Evolutionary conservation across 1,140 invertebrate species (phyloP).

Genomic region (Hylyphantes graminicola): DNA sequence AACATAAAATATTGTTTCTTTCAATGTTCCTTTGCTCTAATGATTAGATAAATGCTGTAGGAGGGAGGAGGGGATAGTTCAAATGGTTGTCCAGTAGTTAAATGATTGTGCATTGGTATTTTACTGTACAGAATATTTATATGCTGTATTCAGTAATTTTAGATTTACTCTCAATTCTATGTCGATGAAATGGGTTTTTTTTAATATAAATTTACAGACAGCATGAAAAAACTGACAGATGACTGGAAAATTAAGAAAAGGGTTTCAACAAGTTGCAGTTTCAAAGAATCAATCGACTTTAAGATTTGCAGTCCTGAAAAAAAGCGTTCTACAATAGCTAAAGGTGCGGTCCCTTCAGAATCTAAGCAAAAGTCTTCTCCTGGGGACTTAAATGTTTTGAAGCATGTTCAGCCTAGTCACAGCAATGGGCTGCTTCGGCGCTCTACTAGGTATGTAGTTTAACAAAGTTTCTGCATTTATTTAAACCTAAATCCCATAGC

Average conservation of each 20-base stretch:
- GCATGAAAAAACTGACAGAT: constrained; percentile 23
- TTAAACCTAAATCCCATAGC: too few species aligned
- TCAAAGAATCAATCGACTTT: constrained; percentile 33
- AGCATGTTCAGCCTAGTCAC: not conserved
- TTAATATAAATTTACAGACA: not conserved
- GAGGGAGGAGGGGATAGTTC: too few species aligned
- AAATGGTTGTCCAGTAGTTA: too few species aligned
- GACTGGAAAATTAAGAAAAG: constrained; percentile 31
- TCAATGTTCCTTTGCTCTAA: too few species aligned
- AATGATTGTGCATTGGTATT: too few species aligned
- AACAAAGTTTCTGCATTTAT: too few species aligned
- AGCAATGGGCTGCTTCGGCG: not conserved
- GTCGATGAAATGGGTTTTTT: not conserved
- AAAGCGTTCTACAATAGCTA: not conserved
- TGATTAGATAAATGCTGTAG: too few species aligned
- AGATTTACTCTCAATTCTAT: too few species aligned
- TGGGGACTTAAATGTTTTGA: not conserved
- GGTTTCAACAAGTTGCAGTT: not conserved
- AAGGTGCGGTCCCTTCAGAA: not conserved
- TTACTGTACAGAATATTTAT: too few species aligned
- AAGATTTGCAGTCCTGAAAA: not conserved
- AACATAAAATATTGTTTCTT: too few species aligned
- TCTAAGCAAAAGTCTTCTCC: not conserved
- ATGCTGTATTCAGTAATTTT: too few species aligned
- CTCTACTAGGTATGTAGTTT: constrained; percentile 7